Conservation (phyloP, 37 sponge, comb jelly and placozoan genomes). For the Petrosia ficiformis region DNA sequence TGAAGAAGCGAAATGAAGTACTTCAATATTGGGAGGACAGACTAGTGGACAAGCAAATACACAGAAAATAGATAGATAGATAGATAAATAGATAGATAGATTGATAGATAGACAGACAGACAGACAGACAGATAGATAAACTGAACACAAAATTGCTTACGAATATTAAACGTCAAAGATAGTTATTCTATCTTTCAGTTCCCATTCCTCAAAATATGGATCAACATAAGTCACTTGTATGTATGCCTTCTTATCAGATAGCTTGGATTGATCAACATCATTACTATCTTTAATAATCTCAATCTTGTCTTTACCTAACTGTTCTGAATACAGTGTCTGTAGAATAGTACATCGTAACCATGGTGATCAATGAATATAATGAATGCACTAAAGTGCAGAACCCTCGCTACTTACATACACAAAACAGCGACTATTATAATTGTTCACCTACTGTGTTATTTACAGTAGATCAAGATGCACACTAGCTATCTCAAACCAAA, state of each 20-base stretch:
- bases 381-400: too few species aligned
- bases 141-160: conserved; percentile 27
- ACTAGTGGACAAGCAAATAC: neutral
- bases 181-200: conserved; percentile 59
- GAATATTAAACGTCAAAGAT: conserved; percentile 83
- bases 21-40: neutral
- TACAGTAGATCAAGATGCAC: too few species aligned
- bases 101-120: too few species aligned
- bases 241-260: conserved; percentile 74
- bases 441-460: too few species aligned
- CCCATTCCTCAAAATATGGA: conserved; percentile 93
- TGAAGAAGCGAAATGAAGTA: conserved; percentile 7
- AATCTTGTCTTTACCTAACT: conserved; percentile 48
- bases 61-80: too few species aligned
- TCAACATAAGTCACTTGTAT: conserved; percentile 91
- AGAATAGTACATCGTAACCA: neutral
- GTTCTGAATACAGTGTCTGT: conserved; percentile 48
- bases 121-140: too few species aligned
- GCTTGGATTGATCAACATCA: conserved; percentile 34
- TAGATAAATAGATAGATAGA: too few species aligned
- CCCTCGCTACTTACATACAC: too few species aligned
- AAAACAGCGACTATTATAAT: too few species aligned
- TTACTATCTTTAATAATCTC: conserved; percentile 85
- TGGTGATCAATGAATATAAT: too few species aligned
- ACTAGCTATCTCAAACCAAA: too few species aligned